phyloP scores from a whole-genome alignment of 2,113 vertebrate species.

The Quiscalus mexicanus region DNA sequence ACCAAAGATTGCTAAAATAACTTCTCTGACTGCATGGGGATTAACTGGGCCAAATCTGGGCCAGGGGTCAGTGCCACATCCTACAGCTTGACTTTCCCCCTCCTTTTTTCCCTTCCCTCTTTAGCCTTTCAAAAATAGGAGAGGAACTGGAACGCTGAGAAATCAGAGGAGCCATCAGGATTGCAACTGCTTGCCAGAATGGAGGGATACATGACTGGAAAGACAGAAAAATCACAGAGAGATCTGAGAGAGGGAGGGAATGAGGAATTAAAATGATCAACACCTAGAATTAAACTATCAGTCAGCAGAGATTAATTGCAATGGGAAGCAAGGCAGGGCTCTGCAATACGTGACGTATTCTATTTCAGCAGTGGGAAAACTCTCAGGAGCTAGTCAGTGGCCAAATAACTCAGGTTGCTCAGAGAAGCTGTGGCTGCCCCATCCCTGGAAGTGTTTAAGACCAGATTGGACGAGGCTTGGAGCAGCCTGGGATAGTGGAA shows the following conservation, averaged over 20 bases:
- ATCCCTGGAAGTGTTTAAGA: not conserved
- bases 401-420: not conserved
- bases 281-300: not conserved
- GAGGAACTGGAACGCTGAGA: not conserved
- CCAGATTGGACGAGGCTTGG: accelerated
- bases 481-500: not conserved
- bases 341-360: not conserved
- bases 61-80: too few relatives aligned
- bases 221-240: not conserved
- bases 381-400: not conserved
- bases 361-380: not conserved
- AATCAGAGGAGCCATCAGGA: not conserved
- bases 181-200: not conserved
- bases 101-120: not conserved
- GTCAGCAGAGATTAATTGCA: not conserved
- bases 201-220: not conserved
- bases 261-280: not conserved
- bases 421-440: not conserved
- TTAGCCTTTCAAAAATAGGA: not conserved
- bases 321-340: not conserved
- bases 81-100: not conserved
- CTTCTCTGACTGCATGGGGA: not conserved
- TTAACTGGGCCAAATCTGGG: not conserved
- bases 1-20: not conserved
- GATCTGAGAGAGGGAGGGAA: not conserved